phyloP scores from a whole-genome alignment of 2,797 vertebrate genomes.

The Coregonus suidteri region DNA sequence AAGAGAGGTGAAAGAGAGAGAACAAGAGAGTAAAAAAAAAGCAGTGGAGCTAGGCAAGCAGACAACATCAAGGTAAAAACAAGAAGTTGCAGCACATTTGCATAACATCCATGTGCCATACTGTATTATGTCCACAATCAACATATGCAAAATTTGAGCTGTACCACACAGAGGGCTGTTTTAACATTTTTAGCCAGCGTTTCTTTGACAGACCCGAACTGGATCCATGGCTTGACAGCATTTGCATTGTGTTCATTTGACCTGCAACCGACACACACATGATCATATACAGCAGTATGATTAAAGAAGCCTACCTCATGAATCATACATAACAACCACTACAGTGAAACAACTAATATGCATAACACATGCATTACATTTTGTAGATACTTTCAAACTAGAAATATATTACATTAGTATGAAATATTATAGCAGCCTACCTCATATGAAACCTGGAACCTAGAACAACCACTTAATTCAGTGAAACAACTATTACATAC shows the following conservation, averaged over 20 bases:
- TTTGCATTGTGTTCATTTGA: slow-evolving; percentile 56
- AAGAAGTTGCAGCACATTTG: not conserved
- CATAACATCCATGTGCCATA: not conserved
- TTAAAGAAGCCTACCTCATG: not conserved
- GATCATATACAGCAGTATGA: not conserved
- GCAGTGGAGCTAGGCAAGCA: slow-evolving; percentile 33
- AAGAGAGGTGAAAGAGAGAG: not conserved
- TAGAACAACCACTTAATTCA: not conserved
- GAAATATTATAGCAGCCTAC: not conserved
- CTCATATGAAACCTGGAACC: not conserved
- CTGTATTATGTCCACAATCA: not conserved
- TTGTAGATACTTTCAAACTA: not conserved
- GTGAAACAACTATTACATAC: not conserved
- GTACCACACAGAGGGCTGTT: slow-evolving; percentile 84
- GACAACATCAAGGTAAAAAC: not conserved
- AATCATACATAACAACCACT: not conserved
- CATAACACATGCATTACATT: not conserved
- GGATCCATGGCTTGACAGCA: slow-evolving; percentile 45
- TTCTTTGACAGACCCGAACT: slow-evolving; percentile 62
- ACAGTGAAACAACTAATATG: not conserved
- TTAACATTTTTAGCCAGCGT: slow-evolving; percentile 79
- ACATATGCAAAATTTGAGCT: not conserved
- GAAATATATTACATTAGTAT: not conserved
- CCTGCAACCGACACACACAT: slow-evolving; percentile 60
- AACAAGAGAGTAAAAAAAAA: not conserved